Conservation (phyloP, 2,888 invertebrate genomes). For the Synanthedon vespiformis region DNA sequence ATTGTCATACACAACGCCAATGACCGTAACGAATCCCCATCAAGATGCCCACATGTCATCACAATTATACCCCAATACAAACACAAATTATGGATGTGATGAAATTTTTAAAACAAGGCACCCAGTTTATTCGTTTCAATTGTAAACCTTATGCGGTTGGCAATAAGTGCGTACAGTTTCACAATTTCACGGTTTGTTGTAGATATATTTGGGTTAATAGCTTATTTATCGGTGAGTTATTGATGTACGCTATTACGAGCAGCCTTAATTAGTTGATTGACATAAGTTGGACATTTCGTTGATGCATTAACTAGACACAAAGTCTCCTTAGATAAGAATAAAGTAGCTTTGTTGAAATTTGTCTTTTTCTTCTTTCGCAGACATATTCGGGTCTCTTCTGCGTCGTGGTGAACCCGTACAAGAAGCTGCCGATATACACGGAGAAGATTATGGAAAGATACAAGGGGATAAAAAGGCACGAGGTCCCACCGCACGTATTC, state of each 20-base stretch:
- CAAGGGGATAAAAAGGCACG: conserved; percentile 99
- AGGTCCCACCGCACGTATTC: conserved; percentile 99
- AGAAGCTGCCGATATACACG: conserved; percentile 98
- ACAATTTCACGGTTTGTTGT: background rate
- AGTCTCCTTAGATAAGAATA: no score
- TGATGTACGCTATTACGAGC: background rate
- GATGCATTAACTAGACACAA: no score
- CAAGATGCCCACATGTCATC: conserved; percentile 8
- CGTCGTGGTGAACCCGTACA: conserved; percentile 99
- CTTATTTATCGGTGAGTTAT: background rate
- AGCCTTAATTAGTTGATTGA: no score
- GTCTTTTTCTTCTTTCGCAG: conserved; percentile 71
- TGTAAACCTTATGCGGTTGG: background rate
- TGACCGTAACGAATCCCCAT: conserved; percentile 16
- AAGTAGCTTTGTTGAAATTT: no score
- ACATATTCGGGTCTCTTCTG: conserved; percentile 99
- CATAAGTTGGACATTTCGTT: no score
- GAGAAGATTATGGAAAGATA: conserved; percentile 99
- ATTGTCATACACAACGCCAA: background rate
- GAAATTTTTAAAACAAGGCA: conserved; percentile 7
- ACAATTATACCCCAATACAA: conserved; percentile 6
- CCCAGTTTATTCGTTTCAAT: background rate
- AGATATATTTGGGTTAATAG: background rate
- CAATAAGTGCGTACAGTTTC: background rate
- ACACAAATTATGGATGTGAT: conserved; percentile 11